Base-by-base conservation (phyloP, 2,888 invertebrate genomes). In the Cloeon dipterum region DNA sequence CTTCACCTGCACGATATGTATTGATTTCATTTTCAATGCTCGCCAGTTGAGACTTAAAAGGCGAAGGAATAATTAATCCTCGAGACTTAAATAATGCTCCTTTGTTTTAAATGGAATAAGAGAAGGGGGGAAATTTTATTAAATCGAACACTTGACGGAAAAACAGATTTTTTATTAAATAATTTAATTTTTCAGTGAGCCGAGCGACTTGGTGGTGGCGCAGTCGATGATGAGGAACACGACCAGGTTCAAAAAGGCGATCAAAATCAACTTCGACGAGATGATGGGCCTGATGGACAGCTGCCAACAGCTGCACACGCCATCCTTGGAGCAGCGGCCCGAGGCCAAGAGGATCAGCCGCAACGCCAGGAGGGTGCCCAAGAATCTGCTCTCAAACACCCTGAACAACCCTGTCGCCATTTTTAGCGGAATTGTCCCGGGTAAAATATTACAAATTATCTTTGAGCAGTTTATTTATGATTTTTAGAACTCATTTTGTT, bases 201-300 rank as follows among this genome's bases (percentile, higher is more conserved):
- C n/a, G n/a, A 47, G 44, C 42, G 46, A 23, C 41, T 44, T 29
- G 13, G 32, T 34, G 17, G 37, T 32, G 34, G 35, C 33, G 19
- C 21, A 33, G 26, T 34, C 34, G 11, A 14, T 39, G 21, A 26
- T 81, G 39, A 64, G 64, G 17, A 68, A 71, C 47, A 58, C 79
- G 40, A 62, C 68, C 38, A 54, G 60, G 38, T 62, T 68, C 44
- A 68, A 73, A 47, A 56, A 65, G 20, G 75, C 78, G 1, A 58
- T 71, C 26, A 62, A 61, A 42, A 72, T 79, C 43, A 62, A 65
- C 34, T 77, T 83, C 52, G 55, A 59, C 2, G 75, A 81, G 54
- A 83, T 83, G 77, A 61, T 75, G 40, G 68, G 66, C 45, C 63
- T 83, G 29, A 82, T 83, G 78, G 55, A 62, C n/a, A 74, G 78